Evolutionary conservation across 2,888 invertebrate genomes (phyloP).

Genomic region (Spatulosminthurus flaviceps): DNA sequence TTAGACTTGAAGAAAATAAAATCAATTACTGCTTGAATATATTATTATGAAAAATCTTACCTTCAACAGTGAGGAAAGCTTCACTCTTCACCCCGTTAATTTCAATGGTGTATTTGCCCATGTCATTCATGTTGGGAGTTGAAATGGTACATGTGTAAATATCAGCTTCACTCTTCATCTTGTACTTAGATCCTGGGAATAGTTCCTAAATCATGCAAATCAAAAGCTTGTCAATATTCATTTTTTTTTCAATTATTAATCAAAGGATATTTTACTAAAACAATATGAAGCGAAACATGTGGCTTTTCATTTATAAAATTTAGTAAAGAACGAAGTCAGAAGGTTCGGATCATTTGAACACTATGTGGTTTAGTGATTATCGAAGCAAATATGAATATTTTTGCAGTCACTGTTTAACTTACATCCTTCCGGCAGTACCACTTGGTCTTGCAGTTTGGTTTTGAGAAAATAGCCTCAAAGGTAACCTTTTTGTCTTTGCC

Average conservation of each 20-base stretch:
- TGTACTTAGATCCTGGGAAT: constrained; percentile 95
- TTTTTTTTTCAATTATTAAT: too few species aligned
- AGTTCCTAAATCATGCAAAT: constrained; percentile 76
- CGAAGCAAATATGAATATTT: constrained; percentile 1
- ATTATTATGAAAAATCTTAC: too few species aligned
- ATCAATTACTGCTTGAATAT: too few species aligned
- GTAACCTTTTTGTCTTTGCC: constrained; percentile 94
- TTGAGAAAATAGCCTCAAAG: constrained; percentile 95
- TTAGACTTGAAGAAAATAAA: too few species aligned
- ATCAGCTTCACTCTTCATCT: constrained; percentile 92
- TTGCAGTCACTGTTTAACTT: too few species aligned
- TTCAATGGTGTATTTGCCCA: constrained; percentile 95
- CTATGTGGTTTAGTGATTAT: too few species aligned
- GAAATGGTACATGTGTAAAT: constrained; percentile 88
- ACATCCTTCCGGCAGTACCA: constrained; percentile 94
- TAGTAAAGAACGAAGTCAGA: too few species aligned
- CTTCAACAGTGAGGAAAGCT: constrained; percentile 93
- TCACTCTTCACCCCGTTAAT: constrained; percentile 88
- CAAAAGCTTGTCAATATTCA: too few species aligned
- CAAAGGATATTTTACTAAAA: too few species aligned
- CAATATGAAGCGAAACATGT: too few species aligned
- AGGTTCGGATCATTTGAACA: too few species aligned
- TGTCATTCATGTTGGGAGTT: constrained; percentile 94
- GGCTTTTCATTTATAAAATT: too few species aligned
- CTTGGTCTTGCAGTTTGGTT: constrained; percentile 92